Conservation (phyloP, 2,888 invertebrate species). For the Caenorhabditis becei region DNA sequence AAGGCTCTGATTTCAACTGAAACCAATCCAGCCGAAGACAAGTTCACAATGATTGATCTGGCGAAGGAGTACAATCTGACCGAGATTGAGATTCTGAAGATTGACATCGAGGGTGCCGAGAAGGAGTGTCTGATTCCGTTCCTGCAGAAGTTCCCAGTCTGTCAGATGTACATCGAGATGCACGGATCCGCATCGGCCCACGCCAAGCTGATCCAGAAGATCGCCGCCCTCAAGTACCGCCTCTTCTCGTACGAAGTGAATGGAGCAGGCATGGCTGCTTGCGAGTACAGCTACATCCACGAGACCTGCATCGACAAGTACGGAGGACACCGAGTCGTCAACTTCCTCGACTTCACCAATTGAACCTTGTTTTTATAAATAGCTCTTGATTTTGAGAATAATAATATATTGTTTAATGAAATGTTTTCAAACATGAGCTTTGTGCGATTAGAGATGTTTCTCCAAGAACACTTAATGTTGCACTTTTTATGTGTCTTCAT, state of each 20-base stretch:
- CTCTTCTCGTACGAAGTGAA: conserved; percentile 68
- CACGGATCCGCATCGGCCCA: conserved; percentile 59
- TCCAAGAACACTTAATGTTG: too few relatives aligned
- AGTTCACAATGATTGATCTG: conserved; percentile 25
- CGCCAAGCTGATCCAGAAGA: conserved; percentile 34
- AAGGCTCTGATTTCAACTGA: conserved; percentile 18
- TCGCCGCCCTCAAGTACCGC: conserved; percentile 55
- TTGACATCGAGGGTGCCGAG: conserved; percentile 61
- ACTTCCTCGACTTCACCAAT: conserved; percentile 18
- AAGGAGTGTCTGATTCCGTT: conserved; percentile 51
- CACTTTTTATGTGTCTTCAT: too few relatives aligned
- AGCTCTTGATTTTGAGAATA: too few relatives aligned
- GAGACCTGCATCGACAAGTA: conserved; percentile 58
- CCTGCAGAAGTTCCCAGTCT: conserved; percentile 38
- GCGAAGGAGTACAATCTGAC: conserved; percentile 22
- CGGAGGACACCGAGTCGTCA: conserved; percentile 34
- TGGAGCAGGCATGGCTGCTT: conserved; percentile 58
- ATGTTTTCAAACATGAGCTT: too few relatives aligned
- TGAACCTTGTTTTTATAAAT: neutral
- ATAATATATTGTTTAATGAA: too few relatives aligned
- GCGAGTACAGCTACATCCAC: conserved; percentile 68
- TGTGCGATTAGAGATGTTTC: too few relatives aligned
- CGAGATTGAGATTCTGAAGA: conserved; percentile 46
- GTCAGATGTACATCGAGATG: conserved; percentile 64
- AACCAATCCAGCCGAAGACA: neutral